Percentiles rank a stretch among this genome's conserved stretches.
phyloP scores from a whole-genome alignment of 2,888 invertebrate genomes.

The Tipula lateralis region DNA sequence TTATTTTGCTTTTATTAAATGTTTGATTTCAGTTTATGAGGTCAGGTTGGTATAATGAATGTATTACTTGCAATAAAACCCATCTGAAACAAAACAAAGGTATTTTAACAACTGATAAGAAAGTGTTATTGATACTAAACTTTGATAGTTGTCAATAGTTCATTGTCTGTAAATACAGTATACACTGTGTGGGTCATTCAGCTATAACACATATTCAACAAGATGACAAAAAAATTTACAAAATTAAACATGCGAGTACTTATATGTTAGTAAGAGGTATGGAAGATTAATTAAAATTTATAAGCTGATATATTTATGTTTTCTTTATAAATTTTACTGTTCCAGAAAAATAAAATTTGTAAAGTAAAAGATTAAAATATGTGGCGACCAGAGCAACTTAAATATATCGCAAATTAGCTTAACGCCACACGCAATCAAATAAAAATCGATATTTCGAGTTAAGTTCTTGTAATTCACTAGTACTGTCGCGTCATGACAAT shows the following conservation, averaged over 20 bases:
- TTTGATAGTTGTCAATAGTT: background rate
- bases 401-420: no score
- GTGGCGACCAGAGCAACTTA: no score
- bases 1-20: no score
- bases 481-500: no score
- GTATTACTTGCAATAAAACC: background rate
- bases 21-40: no score
- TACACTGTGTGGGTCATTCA: background rate
- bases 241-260: background rate
- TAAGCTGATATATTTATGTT: background rate
- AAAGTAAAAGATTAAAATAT: no score
- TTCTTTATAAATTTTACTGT: background rate
- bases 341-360: background rate
- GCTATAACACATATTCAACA: background rate
- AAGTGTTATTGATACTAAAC: background rate
- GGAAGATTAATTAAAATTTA: conserved; percentile 7
- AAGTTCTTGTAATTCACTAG: no score
- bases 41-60: background rate
- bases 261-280: background rate
- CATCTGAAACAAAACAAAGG: background rate
- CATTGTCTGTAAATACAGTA: no score
- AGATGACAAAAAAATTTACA: background rate
- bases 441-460: no score
- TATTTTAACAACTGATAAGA: background rate
- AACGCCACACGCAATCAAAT: no score